Base-by-base conservation (phyloP, 2,797 vertebrate genomes). In the Oreonectes daqikongensis region DNA sequence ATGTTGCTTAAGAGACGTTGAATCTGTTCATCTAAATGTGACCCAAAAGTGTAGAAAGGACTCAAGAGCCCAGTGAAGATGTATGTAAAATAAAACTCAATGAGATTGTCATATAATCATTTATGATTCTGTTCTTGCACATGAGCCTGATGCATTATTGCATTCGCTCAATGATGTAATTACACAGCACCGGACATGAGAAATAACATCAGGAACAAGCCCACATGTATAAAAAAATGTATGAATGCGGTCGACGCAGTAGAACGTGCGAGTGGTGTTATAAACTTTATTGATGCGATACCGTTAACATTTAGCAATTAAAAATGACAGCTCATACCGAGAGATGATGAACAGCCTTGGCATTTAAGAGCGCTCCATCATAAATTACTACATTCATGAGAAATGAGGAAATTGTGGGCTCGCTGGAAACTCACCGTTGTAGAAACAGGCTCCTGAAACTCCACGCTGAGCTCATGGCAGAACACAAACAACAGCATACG, bases 391-490 rank as follows among this genome's bases (percentile, higher is more conserved):
- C 10, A 10, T 74, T 75, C 57, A 18, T 32, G 30, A 57, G 17
- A n/a, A 60, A 60, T 60, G 28, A 60, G 28, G 15, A 35, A 61
- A 18, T 6, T 59, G 57, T 17, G 53, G 24, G 55, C 2, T 18
- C 18, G 40, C 42, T 2, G 14, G 40, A 20, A 28, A 17, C 97
- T 97, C 92, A 99, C 97, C 90, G 96, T 94, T 84, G 88, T 92
- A 72, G 96, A 90, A 79, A 99, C 97, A 24, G 97, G 96, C 87
- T 98, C 95, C 71, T 97, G 95, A 89, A 99, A 99, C 84, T 96
- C 96, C 83, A 97, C 94, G 81, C 97, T 99, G 91, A 99, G 92
- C 88, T 98, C 96, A 79, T 99, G 97, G 84, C 97, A 99, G 89
- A 95, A 99, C 80, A 98, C 88, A 89, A 96, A 94, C 83, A 99